phyloP scores from a whole-genome alignment of 2,888 invertebrate genomes.

The Rhingia campestris region DNA sequence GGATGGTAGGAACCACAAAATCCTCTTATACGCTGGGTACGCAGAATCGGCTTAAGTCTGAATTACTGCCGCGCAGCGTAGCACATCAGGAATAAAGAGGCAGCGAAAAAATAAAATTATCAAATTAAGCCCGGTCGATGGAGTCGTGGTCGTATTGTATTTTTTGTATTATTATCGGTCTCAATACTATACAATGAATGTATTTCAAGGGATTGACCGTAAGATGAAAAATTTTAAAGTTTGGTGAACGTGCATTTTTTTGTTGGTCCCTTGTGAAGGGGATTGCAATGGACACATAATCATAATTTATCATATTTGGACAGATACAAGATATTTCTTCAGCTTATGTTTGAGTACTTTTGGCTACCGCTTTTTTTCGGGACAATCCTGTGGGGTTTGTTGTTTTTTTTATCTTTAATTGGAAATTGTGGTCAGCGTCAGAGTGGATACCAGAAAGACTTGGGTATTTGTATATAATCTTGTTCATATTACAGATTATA shows the following conservation, averaged over 20 bases:
- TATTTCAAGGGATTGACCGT: neutral
- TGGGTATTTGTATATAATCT: neutral
- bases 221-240: constrained; percentile 7
- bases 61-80: constrained; percentile 54
- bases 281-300: constrained; percentile 57
- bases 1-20: constrained; percentile 39
- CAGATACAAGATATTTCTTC: constrained; percentile 63
- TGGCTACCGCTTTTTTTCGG: constrained; percentile 40
- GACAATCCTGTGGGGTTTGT: constrained; percentile 5
- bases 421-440: constrained; percentile 2
- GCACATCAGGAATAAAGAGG: constrained; percentile 50
- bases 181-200: neutral
- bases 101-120: constrained; percentile 58
- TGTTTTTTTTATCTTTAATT: constrained; percentile 1
- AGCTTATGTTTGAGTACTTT: constrained; percentile 54
- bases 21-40: constrained; percentile 59
- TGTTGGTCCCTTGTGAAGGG: constrained; percentile 38
- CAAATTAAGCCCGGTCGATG: constrained; percentile 56
- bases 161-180: neutral
- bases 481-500: neutral
- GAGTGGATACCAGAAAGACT: neutral
- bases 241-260: constrained; percentile 17
- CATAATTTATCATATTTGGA: constrained; percentile 66
- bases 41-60: constrained; percentile 54
- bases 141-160: constrained; percentile 18